Base-by-base conservation (phyloP, 2,113 vertebrate species). In the Egretta garzetta region DNA sequence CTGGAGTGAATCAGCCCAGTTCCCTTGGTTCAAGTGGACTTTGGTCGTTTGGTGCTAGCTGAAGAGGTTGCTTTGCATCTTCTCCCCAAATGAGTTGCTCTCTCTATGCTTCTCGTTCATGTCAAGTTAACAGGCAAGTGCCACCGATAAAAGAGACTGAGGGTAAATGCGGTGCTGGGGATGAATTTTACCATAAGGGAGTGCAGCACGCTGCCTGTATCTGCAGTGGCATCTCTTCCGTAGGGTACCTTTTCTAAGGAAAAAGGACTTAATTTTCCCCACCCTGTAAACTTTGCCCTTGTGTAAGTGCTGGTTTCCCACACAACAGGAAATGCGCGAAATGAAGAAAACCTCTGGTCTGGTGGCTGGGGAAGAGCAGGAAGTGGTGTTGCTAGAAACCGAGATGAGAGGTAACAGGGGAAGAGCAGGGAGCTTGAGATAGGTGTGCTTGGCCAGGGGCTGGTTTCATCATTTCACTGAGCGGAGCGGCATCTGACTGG, bases 371-470 rank as follows among this genome's bases (percentile, higher is more conserved):
- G 16, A 80, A 67, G 66, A 64, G 62, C 49, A 41, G 47, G 74
- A 93, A 95, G 15, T 21, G 27, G 37, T 59, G 41, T 93, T 93
- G 71, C 58, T 83, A 76, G 92, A 95, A 96, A 92, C 63, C 1
- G 24, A 43, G 30, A 26, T 73, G 59, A 92, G 68, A 56, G 81
- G 45, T 43, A 75, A n/a, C 39, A 49, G 33, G 28, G 50, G 35
- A 70, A 43, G 47, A 64, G 26, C 3, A 39, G 22, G 71, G 30
- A 55, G 23, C 30, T 59, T 73, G 45, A 23, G 33, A 18, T 2
- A 26, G 13, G 27, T 0, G 0, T 64, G 8, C n/a, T 63, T 2
- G 2, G 56, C 5, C 49, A 24, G 18, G 15, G 0, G 0, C 9
- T 52, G 28, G 7, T 53, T 92, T 82, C 53, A 47, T 23, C 14